These are phyloP conservation scores for Drosophila setosimentum DNA, from an alignment of 2,888 invertebrate genomes.

Conservation along the genomic window DNA sequence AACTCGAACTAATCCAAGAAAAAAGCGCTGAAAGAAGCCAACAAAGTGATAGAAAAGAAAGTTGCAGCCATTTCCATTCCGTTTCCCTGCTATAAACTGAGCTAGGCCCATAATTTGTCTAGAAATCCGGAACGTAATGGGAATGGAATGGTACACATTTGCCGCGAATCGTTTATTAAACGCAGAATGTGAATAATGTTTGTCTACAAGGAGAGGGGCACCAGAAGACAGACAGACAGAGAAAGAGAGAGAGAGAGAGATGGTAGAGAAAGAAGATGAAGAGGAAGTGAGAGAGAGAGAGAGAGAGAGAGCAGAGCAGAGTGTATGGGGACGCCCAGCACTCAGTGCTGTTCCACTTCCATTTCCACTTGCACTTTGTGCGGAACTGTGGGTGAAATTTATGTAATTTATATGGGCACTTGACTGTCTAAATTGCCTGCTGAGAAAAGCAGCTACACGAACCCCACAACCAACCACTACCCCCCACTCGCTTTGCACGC, in stretches of 20 bases:
- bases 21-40: not conserved
- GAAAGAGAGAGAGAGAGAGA: not conserved
- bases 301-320: not conserved
- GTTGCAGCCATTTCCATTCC: constrained; percentile 5
- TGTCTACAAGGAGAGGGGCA: not conserved
- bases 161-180: constrained; percentile 32
- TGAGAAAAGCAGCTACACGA: constrained; percentile 61
- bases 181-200: constrained; percentile 38
- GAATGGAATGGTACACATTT: constrained; percentile 5
- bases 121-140: constrained; percentile 3
- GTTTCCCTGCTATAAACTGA: not conserved
- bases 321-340: constrained; percentile 20
- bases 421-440: constrained; percentile 86
- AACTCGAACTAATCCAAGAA: not conserved
- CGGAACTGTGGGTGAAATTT: constrained; percentile 81
- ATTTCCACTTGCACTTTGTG: constrained; percentile 45
- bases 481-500: not conserved
- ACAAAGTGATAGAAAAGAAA: not conserved
- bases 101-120: not conserved
- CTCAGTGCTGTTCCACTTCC: constrained; percentile 30
- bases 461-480: not conserved
- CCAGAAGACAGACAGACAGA: not conserved
- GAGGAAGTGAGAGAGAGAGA: not conserved
- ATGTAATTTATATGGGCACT: constrained; percentile 86
- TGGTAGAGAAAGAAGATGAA: not conserved